A percentile compares a stretch with the other conserved stretches of the same genome.
Conservation (phyloP, 2,888 invertebrate genomes). For the Dicycla oo region DNA sequence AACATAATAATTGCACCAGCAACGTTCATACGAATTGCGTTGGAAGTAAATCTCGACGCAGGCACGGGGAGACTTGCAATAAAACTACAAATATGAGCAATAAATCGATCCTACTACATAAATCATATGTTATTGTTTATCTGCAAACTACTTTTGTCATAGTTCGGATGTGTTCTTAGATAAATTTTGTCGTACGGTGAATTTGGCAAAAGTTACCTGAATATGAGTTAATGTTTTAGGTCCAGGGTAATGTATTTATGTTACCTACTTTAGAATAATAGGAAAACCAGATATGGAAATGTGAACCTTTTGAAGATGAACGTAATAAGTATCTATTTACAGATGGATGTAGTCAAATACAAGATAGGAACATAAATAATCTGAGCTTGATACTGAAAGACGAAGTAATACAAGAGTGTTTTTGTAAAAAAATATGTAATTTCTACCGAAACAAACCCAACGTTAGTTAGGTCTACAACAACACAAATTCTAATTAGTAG, state of each 20-base stretch:
- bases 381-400: not conserved
- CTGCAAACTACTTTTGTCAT: conserved; percentile 68
- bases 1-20: conserved; percentile 47
- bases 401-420: not conserved
- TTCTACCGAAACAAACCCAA: not conserved
- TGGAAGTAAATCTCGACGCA: conserved; percentile 72
- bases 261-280: not conserved
- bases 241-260: conserved; percentile 15
- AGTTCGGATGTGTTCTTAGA: conserved; percentile 59
- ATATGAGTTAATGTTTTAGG: conserved; percentile 34
- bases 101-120: conserved; percentile 82
- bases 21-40: conserved; percentile 65
- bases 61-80: conserved; percentile 73
- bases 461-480: not conserved
- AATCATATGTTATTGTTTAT: conserved; percentile 79
- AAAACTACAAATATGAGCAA: conserved; percentile 80
- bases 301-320: not conserved
- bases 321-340: not conserved
- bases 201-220: conserved; percentile 54
- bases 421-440: not conserved
- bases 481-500: not conserved
- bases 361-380: not conserved
- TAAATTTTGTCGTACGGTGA: conserved; percentile 49
- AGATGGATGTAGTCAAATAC: not conserved
- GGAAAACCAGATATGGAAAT: not conserved